Conservation (phyloP, 2,113 vertebrate species). For the Sinocyclocheilus anshuiensis region DNA sequence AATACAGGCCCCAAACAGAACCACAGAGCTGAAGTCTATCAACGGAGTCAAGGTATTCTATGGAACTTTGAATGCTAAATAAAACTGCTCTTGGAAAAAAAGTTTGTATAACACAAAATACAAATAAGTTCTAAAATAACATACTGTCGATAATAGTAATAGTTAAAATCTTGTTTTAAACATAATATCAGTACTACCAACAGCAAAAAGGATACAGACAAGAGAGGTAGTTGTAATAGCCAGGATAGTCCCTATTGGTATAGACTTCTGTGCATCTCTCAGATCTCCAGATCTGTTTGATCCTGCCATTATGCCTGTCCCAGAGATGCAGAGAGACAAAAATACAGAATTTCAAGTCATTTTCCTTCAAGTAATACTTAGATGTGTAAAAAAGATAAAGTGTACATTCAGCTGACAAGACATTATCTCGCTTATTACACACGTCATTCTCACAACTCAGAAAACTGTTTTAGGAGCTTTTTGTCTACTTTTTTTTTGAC, state of each 20-base stretch:
- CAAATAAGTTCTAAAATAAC: background rate
- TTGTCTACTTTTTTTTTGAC: too few relatives aligned
- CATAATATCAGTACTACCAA: background rate
- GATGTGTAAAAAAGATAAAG: background rate
- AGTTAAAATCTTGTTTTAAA: background rate
- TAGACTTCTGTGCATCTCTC: conserved; percentile 94
- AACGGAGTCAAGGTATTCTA: conserved; percentile 66
- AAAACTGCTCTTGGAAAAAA: background rate
- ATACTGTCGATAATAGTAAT: background rate
- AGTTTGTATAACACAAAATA: background rate
- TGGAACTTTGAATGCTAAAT: background rate
- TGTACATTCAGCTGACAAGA: background rate
- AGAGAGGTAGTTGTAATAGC: conserved; percentile 94
- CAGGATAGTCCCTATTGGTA: conserved; percentile 94
- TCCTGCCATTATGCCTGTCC: conserved; percentile 95
- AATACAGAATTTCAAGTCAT: background rate
- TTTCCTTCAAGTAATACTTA: background rate
- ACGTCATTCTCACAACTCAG: too few relatives aligned
- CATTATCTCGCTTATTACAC: background rate
- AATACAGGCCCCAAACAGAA: conserved; percentile 94
- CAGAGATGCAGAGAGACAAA: background rate
- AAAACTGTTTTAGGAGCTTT: too few relatives aligned
- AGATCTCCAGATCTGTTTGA: conserved; percentile 98
- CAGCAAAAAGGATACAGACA: conserved; percentile 90
- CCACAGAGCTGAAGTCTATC: conserved; percentile 91